Conservation (phyloP, 1,140 invertebrate genomes). For the Homarus americanus region DNA sequence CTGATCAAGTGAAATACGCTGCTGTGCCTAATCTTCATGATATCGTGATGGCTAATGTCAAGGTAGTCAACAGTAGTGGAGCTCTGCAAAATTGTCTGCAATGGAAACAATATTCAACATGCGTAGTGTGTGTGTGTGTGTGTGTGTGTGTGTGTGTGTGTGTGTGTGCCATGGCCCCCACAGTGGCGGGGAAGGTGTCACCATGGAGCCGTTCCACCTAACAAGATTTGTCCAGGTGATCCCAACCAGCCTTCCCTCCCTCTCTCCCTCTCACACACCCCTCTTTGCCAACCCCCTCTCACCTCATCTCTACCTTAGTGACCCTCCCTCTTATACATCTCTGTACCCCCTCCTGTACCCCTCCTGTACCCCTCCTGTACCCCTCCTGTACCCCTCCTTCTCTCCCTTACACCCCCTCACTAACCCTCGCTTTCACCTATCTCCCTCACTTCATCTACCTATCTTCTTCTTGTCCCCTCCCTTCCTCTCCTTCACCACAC, state of each 20-base stretch:
- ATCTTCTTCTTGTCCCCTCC: neutral
- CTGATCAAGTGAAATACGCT: too few relatives aligned
- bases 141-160: constrained; percentile 36
- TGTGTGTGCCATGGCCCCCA: constrained; percentile 8
- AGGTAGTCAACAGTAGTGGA: too few relatives aligned
- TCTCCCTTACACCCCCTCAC: neutral
- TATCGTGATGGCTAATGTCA: too few relatives aligned
- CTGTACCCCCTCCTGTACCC: too few relatives aligned
- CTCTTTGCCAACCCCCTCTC: too few relatives aligned
- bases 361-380: too few relatives aligned
- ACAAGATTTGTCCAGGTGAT: constrained; percentile 39
- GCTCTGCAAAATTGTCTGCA: too few relatives aligned
- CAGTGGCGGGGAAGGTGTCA: neutral
- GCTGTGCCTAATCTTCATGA: too few relatives aligned
- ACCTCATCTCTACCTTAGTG: too few relatives aligned
- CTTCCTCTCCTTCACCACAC: neutral
- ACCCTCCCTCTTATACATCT: too few relatives aligned
- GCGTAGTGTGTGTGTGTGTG: constrained; percentile 41
- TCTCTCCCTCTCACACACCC: constrained; percentile 3
- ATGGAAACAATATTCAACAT: too few relatives aligned
- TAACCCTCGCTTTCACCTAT: neutral
- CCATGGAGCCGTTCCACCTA: constrained; percentile 15
- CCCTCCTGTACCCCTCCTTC: neutral
- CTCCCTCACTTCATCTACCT: neutral
- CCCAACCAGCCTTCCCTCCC: neutral